Evolutionary conservation across 2,797 vertebrate species (phyloP).

Genomic region (Coccyzus lansbergi): DNA sequence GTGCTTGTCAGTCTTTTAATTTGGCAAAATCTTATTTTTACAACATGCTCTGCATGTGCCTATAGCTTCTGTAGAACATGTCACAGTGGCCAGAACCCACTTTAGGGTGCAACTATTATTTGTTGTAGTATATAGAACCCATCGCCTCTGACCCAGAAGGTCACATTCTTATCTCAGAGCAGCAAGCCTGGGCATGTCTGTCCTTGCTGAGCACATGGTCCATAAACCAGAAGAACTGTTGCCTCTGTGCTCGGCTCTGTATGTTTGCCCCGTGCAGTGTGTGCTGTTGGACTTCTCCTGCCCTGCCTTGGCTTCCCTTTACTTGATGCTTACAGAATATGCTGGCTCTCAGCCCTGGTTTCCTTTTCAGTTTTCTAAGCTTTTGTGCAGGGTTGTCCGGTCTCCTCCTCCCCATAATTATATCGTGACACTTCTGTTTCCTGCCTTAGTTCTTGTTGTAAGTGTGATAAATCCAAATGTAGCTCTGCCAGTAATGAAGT

Average conservation of each 20-base stretch:
- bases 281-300: not conserved
- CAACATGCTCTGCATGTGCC: not conserved
- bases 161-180: not conserved
- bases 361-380: not conserved
- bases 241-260: rapidly evolving
- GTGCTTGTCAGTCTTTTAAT: not conserved
- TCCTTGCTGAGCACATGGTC: rapidly evolving
- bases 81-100: not conserved
- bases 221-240: rapidly evolving
- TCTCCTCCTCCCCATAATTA: not conserved
- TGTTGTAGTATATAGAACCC: not conserved
- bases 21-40: not conserved
- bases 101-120: rapidly evolving
- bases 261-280: rapidly evolving
- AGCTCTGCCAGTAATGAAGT: not conserved
- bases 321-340: not conserved
- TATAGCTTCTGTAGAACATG: not conserved
- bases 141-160: not conserved
- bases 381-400: not conserved
- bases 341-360: not conserved
- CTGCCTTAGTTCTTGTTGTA: not conserved
- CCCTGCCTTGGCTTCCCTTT: not conserved
- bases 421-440: not conserved
- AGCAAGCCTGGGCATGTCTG: not conserved
- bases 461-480: not conserved